Evolutionary conservation across 2,113 vertebrate species (phyloP), one percentile per base, ranked within the genome.

Genomic region (Tetrax tetrax): DNA sequence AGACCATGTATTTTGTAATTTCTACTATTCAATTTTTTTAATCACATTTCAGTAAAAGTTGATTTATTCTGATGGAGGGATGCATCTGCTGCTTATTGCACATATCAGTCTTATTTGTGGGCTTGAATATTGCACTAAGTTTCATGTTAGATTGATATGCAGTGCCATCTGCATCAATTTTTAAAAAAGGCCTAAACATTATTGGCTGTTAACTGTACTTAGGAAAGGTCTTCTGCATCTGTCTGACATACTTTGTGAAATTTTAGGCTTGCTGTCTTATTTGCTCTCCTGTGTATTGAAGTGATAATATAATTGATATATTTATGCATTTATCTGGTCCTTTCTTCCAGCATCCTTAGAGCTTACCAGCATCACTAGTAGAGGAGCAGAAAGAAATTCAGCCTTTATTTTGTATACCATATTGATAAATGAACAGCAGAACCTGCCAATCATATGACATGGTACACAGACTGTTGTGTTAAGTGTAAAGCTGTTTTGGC

Each of bases 291-390:
- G 4, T 27, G 4, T 65, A 61, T 61, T 50, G 50, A 89, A 83
- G 17, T 0, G 0, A 38, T 5, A 0, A 10, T 65, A 27, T 35
- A 21, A 68, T 54, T 75, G 21, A 38, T 41, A 31, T 14, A 43
- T 37, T 11, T 57, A 14, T 51, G 20, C 24, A 25, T 77, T 53
- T 69, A 14, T 48, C 59, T 65, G 10, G 2, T 74, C 43, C 12
- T 29, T 87, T 84, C 14, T 85, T 83, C n/a, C n/a, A 60, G 57
- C 23, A 70, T 84, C 24, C 22, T 83, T n/a, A 61, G 57, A 76
- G 23, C 2, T 72, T 79, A 60, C 41, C 48, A 85, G 29, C 37
- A 45, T 72, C 48, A 50, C 21, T 80, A 45, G 53, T 23, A 41
- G 71, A 85, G 89, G n/a, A 84, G 18, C n/a, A 92, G 53, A 88